Conservation (phyloP, 2,113 vertebrate species). For the Helogale parvula region DNA sequence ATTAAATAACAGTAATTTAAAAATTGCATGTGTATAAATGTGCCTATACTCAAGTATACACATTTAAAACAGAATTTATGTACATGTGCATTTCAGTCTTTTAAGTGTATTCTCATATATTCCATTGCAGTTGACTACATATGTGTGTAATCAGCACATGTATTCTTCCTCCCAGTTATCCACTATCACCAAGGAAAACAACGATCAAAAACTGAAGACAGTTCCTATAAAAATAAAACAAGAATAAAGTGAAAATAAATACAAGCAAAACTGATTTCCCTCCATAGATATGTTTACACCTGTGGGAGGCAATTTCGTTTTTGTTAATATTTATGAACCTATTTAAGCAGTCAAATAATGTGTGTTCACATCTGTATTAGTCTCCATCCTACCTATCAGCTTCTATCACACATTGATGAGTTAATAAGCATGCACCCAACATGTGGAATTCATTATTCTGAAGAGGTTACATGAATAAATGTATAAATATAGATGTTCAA, state of each 20-base stretch:
- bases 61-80: not conserved
- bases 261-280: conserved; percentile 24
- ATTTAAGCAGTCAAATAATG: conserved; percentile 49
- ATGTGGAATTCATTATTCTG: conserved; percentile 34
- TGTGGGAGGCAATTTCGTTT: conserved; percentile 53
- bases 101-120: not conserved
- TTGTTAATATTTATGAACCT: conserved; percentile 10
- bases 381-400: not conserved
- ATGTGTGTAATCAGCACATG: not conserved
- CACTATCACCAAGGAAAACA: not conserved
- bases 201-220: not conserved
- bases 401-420: conserved; percentile 15
- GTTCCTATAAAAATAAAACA: conserved; percentile 20
- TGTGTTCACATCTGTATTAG: conserved; percentile 34
- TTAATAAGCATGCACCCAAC: conserved; percentile 24
- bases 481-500: conserved; percentile 37
- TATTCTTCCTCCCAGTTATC: not conserved
- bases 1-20: too few relatives aligned
- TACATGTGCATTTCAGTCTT: not conserved
- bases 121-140: not conserved
- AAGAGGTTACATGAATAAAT: not conserved
- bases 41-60: not conserved
- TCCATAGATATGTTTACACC: conserved; percentile 53
- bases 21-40: not conserved
- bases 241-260: conserved; percentile 48